Conservation (phyloP, 2,888 invertebrate species). For the Hypercompe scribonia region DNA sequence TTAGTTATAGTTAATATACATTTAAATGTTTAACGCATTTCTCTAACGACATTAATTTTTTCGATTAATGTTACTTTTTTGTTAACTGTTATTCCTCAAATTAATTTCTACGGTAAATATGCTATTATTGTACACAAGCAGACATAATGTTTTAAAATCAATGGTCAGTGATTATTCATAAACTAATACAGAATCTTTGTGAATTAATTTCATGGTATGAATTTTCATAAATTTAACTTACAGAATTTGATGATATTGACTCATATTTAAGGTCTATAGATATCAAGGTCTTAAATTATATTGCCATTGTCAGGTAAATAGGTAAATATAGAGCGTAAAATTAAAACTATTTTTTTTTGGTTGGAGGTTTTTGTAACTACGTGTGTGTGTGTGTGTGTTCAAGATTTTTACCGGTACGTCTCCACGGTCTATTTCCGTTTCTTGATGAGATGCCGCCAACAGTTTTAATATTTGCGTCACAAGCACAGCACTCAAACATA, state of each 20-base stretch:
- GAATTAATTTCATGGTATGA: too few relatives aligned
- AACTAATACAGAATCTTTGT: too few relatives aligned
- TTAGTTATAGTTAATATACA: conserved; percentile 1
- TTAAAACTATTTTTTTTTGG: not conserved
- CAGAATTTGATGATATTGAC: too few relatives aligned
- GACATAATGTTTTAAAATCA: too few relatives aligned
- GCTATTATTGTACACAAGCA: too few relatives aligned
- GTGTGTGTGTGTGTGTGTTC: conserved; percentile 11
- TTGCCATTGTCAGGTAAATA: not conserved
- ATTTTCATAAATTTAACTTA: too few relatives aligned
- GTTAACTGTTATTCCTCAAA: too few relatives aligned
- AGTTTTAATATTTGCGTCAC: conserved; percentile 11
- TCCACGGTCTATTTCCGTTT: conserved; percentile 17
- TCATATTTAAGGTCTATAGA: too few relatives aligned
- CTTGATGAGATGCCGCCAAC: conserved; percentile 12
- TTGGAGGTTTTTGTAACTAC: not conserved
- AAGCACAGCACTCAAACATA: not conserved
- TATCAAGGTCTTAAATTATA: not conserved
- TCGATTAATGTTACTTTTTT: too few relatives aligned
- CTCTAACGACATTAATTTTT: not conserved
- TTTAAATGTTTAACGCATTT: not conserved
- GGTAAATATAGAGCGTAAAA: not conserved
- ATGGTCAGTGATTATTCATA: too few relatives aligned
- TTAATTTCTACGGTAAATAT: too few relatives aligned
- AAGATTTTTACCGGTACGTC: conserved; percentile 16